Percentiles rank a stretch among this genome's conserved stretches.
Evolutionary conservation across 2,888 invertebrate genomes (phyloP).

Genomic region (Apoda limacodes): DNA sequence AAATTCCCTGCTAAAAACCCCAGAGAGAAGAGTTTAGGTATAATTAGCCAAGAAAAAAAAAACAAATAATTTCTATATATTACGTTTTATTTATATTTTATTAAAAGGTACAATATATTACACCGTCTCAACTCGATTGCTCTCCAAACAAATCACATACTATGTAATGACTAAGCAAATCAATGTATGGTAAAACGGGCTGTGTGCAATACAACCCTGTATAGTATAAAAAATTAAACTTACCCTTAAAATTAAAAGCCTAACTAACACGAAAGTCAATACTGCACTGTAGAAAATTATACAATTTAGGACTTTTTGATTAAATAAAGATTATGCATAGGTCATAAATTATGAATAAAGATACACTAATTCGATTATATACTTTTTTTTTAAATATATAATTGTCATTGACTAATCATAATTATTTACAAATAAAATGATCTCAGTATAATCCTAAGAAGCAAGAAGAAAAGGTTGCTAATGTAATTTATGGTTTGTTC

Average conservation of each 20-base stretch:
- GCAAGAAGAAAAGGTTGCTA: too few relatives aligned
- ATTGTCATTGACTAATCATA: slow-evolving; percentile 41
- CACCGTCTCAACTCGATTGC: slow-evolving; percentile 56
- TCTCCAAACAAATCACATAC: slow-evolving; percentile 53
- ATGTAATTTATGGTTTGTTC: too few relatives aligned
- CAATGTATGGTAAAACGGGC: slow-evolving; percentile 55
- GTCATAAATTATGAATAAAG: slow-evolving; percentile 30
- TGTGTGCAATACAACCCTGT: slow-evolving; percentile 46
- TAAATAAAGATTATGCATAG: slow-evolving; percentile 57
- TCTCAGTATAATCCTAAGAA: too few relatives aligned
- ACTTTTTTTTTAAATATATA: slow-evolving; percentile 30
- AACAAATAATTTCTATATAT: slow-evolving; percentile 51
- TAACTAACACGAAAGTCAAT: slow-evolving; percentile 62
- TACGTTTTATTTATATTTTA: slow-evolving; percentile 68
- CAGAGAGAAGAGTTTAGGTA: background rate
- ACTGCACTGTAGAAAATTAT: slow-evolving; percentile 59
- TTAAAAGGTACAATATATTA: slow-evolving; percentile 70
- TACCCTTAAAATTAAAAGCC: slow-evolving; percentile 50
- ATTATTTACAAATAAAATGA: slow-evolving; percentile 48
- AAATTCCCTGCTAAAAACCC: too few relatives aligned
- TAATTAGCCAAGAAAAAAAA: slow-evolving; percentile 24
- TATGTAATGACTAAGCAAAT: slow-evolving; percentile 60
- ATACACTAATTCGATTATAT: slow-evolving; percentile 22
- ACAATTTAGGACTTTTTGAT: slow-evolving; percentile 46
- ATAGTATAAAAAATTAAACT: slow-evolving; percentile 64